phyloP scores from a whole-genome alignment of 2,888 invertebrate species.

The Creontiades dilutus region DNA sequence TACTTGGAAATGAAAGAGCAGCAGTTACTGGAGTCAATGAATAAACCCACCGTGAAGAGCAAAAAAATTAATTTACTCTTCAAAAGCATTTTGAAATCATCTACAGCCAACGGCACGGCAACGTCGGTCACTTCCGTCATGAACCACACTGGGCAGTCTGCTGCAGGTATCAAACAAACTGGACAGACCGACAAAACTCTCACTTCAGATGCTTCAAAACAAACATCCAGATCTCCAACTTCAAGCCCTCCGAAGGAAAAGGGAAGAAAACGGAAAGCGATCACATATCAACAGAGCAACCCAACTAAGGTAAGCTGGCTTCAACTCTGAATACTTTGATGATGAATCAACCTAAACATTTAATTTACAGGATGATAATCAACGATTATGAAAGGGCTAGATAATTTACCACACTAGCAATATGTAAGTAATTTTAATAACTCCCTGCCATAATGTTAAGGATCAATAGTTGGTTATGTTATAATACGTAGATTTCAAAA shows the following conservation, averaged over 20 bases:
- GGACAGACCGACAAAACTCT: background rate
- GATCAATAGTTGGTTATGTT: no score
- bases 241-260: background rate
- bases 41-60: background rate
- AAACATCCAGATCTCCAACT: background rate
- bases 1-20: conserved; percentile 22
- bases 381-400: no score
- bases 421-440: no score
- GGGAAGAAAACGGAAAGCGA: background rate
- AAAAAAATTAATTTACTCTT: conserved; percentile 20
- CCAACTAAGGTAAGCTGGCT: background rate
- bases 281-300: background rate
- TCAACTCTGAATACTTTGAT: no score
- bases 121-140: background rate
- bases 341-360: no score
- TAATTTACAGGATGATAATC: no score
- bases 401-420: no score
- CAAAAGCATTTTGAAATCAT: conserved; percentile 13
- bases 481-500: no score
- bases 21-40: background rate
- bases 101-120: background rate
- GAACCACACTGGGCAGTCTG: background rate
- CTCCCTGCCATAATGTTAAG: no score
- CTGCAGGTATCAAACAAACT: background rate
- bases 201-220: background rate